Evolutionary conservation across 2,113 vertebrate species (phyloP).

Genomic region (Rutilus rutilus): DNA sequence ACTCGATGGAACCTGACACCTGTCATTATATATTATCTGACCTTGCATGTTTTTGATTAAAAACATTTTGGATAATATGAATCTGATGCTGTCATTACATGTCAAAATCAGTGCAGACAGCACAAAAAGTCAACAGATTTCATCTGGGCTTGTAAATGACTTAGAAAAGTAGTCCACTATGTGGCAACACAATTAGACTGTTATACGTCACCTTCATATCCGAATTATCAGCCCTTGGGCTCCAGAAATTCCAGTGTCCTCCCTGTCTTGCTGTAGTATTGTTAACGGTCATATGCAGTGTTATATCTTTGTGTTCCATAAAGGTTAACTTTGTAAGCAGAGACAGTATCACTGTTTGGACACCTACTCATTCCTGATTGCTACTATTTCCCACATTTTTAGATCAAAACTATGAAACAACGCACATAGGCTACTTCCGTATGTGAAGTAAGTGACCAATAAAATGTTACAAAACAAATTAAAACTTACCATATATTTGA

Average conservation of each 20-base stretch:
- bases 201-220: background rate
- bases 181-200: background rate
- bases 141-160: background rate
- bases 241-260: background rate
- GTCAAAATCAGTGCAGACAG: background rate
- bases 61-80: background rate
- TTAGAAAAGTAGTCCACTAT: background rate
- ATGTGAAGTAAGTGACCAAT: background rate
- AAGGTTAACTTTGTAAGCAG: too few relatives aligned
- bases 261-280: background rate
- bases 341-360: background rate
- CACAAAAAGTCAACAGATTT: background rate
- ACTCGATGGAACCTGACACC: too few relatives aligned
- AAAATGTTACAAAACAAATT: background rate
- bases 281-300: background rate
- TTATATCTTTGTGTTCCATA: background rate
- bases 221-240: background rate
- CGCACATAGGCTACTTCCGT: background rate
- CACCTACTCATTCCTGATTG: background rate
- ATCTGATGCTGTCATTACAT: background rate
- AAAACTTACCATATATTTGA: background rate
- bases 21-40: background rate
- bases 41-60: background rate
- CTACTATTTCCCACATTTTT: background rate
- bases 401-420: background rate